Conservation (phyloP, 2,113 vertebrate species). For the Nansenia antarctica region DNA sequence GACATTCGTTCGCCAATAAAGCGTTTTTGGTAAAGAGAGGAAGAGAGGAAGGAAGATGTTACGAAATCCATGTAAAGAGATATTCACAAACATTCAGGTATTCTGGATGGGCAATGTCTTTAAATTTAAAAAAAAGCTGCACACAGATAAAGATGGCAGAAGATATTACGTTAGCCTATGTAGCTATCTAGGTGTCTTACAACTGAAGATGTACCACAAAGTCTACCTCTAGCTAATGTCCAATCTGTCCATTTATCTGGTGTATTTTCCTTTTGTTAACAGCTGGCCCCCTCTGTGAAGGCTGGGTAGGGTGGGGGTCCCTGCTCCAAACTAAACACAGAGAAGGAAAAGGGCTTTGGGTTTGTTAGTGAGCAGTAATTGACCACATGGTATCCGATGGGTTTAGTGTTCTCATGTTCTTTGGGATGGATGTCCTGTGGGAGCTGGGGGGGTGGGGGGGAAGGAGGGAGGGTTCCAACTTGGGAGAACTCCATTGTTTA, state of each 20-base stretch:
- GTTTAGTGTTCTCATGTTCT: conserved; percentile 78
- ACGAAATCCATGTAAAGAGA: no score
- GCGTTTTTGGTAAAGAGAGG: no score
- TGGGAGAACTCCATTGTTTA: conserved; percentile 85
- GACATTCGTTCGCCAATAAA: no score
- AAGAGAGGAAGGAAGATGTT: no score
- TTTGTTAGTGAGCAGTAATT: conserved; percentile 84
- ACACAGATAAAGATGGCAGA: no score
- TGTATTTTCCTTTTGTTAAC: conserved; percentile 61
- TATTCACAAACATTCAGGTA: no score
- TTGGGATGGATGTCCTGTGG: conserved; percentile 64
- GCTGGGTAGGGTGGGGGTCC: conserved; percentile 66
- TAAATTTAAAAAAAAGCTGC: no score
- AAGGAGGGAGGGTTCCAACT: conserved; percentile 67
- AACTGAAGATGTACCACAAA: background rate
- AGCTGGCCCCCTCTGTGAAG: conserved; percentile 78
- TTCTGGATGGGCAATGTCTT: no score
- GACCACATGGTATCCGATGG: conserved; percentile 81
- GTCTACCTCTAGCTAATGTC: conserved; percentile 19
- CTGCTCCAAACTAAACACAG: conserved; percentile 79
- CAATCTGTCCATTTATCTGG: conserved; percentile 53
- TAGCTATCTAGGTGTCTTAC: background rate
- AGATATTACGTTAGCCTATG: background rate
- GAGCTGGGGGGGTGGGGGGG: conserved; percentile 56
- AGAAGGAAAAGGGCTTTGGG: conserved; percentile 69